A percentile compares a stretch with the other conserved stretches of the same genome.
These are phyloP conservation scores for Leuctra nigra DNA, from an alignment of 2,888 invertebrate species.

Conservation along the genomic window DNA sequence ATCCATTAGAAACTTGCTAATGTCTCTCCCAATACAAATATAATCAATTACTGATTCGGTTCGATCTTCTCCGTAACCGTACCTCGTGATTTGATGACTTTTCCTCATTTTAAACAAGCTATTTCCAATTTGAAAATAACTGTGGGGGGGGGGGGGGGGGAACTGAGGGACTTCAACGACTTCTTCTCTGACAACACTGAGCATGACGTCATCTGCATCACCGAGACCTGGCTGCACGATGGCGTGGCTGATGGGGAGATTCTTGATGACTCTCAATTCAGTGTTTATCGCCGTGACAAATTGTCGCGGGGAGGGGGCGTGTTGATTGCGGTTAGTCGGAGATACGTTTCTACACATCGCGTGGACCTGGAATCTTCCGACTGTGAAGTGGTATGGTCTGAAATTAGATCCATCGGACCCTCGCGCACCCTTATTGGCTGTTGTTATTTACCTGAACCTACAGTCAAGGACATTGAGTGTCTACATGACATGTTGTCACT, in stretches of 20 bases:
- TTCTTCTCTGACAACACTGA: neutral
- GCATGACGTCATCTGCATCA: neutral
- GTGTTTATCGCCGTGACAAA: neutral
- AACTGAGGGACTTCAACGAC: neutral
- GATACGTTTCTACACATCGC: neutral
- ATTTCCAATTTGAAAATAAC: too few species aligned
- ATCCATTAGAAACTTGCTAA: too few species aligned
- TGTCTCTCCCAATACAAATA: too few species aligned
- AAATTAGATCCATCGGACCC: neutral
- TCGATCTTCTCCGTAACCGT: too few species aligned
- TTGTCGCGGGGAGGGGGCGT: neutral
- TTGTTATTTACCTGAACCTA: neutral
- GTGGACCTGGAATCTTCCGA: neutral
- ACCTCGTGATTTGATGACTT: too few species aligned
- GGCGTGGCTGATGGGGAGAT: neutral
- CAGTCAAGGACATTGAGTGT: too few species aligned
- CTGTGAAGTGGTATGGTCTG: constrained; percentile 1
- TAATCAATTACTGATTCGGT: too few species aligned
- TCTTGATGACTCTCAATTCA: neutral
- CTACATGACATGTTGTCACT: neutral
- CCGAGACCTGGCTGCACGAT: neutral
- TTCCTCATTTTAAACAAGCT: too few species aligned
- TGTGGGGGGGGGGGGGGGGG: too few species aligned
- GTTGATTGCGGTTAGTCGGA: neutral
- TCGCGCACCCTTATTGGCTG: neutral